Evolutionary conservation across 1,140 invertebrate genomes (phyloP), one percentile per base, ranked within the genome.

Genomic region (Bombus huntii): DNA sequence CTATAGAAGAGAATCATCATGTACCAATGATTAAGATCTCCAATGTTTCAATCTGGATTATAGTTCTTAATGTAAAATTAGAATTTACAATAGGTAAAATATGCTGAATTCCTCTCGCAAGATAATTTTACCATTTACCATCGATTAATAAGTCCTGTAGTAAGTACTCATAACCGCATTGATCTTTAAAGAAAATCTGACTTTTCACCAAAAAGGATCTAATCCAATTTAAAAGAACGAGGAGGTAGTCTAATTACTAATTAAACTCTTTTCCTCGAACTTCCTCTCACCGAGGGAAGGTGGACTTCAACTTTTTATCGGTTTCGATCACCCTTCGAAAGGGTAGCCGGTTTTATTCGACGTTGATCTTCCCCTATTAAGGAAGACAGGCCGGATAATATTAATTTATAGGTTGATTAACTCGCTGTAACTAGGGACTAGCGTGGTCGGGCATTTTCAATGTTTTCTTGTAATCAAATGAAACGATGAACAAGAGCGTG

Each of bases 381-480:
- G 44, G 57, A 34, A 82, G 80, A 68, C 80, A 76, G 37, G 53
- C 18, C 80, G 85, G 85, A 86, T 83, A 83, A 86, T 83, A 83
- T 86, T 86, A 89, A 89, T 90, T 89, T 81, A 87, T 89, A 89
- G 84, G 75, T 88, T 88, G 89, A 90, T 90, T 90, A 90, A 87
- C 44, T 79, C 81, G 78, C 39, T 25, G 77, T 79, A 90, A 89
- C 75, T 80, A 90, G 70, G 74, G 57, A 18, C 42, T 5, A 70
- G 77, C 22, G 53, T n/a, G 68, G 65, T 74, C 28, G 66, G 77
- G 9, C 53, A 57, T 70, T 70, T 71, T 78, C 79, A 53, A 75
- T 81, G 86, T 90, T 90, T 87, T 86, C 89, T 70, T 89, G 85
- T 92, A 91, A 92, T 92, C 89, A 91, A 92, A 89, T 89, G 87